Evolutionary conservation across 2,113 vertebrate species (phyloP), one percentile per base, ranked within the genome.

Genomic region (Lagopus leucura): DNA sequence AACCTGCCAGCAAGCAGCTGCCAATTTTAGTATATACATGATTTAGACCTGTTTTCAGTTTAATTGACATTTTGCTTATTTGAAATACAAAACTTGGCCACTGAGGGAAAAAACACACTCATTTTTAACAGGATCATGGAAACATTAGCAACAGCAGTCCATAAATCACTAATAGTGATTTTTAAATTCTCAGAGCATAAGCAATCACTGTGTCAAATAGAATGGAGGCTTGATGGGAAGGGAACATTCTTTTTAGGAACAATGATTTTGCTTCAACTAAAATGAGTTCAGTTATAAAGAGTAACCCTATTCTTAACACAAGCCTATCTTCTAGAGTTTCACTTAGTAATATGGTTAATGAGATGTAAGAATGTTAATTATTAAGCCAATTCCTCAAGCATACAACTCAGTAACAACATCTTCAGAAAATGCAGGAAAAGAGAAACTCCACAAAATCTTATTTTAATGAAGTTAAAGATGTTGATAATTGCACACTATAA

Each of bases 111-210:
- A 80, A 38, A 92, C 77, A 27, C 14, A 36, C 19, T 77, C 24
- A 40, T 70, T 86, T 86, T 81, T 83, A 77, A 87, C 24, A 88
- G 58, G 75, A 81, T 81, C 47, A 48, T 47, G 42, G 75, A 85
- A 94, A 94, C 88, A 92, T 57, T 66, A 89, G 52, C 72, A 96
- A 40, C n/a, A 89, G 69, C 89, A 94, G 91, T 36, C 85, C 50
- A 86, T 83, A 94, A 94, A 94, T 94, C 72, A 90, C 60, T 43
- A 86, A 81, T 91, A 82, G 90, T 75, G 0, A 93, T 73, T 92
- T 94, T 89, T 86, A 89, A 52, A 88, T 72, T 94, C 76, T 38
- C 57, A 90, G 36, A 75, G 79, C 89, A 72, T 38, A 63, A 93
- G 72, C 36, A 79, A 54, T 61, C 28, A 74, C 43, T 38, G 36